Conservation (phyloP, 2,888 invertebrate genomes). For the Pseudolycoriella hygida region DNA sequence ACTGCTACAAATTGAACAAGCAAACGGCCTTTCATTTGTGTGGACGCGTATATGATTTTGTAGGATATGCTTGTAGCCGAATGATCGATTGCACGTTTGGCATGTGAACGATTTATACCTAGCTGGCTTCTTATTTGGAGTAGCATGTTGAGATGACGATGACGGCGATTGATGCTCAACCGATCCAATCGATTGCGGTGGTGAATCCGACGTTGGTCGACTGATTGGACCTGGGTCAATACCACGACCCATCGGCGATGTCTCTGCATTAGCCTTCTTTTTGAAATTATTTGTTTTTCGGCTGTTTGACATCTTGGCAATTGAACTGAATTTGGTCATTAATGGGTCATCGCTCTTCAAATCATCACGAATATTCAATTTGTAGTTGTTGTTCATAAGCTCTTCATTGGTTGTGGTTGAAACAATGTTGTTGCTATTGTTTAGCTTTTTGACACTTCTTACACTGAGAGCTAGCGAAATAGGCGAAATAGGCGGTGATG, state of each 20-base stretch:
- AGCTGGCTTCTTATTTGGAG: conserved; percentile 30
- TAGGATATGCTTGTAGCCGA: conserved; percentile 86
- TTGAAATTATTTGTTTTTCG: too few species aligned
- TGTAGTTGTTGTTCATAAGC: too few species aligned
- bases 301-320: too few species aligned
- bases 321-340: too few species aligned
- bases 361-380: too few species aligned
- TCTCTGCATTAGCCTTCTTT: too few species aligned
- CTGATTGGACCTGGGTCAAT: conserved; percentile 28
- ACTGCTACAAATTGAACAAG: conserved; percentile 81
- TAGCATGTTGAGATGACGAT: neutral
- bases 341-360: too few species aligned
- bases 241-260: neutral
- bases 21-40: conserved; percentile 87
- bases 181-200: conserved; percentile 27
- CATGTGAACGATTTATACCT: conserved; percentile 79
- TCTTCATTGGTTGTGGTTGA: too few species aligned
- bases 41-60: conserved; percentile 90
- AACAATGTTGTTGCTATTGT: too few species aligned
- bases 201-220: conserved; percentile 35
- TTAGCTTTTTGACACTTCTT: too few species aligned
- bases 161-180: conserved; percentile 12
- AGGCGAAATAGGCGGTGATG: too few species aligned
- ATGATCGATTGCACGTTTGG: conserved; percentile 70
- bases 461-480: too few species aligned